Evolutionary conservation across 2,797 vertebrate species (phyloP).

Genomic region (Platalea minor): DNA sequence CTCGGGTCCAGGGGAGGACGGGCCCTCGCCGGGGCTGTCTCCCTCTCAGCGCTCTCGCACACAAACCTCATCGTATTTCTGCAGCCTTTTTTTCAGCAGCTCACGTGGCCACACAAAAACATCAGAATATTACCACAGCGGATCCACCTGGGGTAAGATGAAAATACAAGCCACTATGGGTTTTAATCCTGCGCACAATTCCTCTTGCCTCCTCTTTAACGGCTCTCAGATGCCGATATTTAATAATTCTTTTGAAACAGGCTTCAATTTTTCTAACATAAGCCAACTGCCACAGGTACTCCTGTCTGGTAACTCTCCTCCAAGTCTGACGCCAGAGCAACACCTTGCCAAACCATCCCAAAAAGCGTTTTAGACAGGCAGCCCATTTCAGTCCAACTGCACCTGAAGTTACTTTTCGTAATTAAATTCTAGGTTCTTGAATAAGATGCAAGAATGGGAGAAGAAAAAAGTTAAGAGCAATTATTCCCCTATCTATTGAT

Average conservation of each 20-base stretch:
- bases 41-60: neutral
- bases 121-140: neutral
- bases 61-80: neutral
- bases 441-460: neutral
- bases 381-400: neutral
- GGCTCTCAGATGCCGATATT: neutral
- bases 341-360: neutral
- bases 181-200: rapidly evolving
- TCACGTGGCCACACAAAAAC: neutral
- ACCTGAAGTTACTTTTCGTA: neutral
- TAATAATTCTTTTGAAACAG: neutral
- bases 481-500: neutral
- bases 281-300: neutral
- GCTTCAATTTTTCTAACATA: neutral
- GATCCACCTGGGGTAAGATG: neutral
- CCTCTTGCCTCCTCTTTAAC: neutral
- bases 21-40: neutral
- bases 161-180: neutral
- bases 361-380: neutral
- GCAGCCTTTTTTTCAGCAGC: neutral
- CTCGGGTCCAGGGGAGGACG: neutral
- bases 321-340: neutral
- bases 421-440: neutral
- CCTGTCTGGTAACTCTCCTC: neutral
- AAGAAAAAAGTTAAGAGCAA: neutral